Base-by-base conservation (phyloP, 1,140 invertebrate species). In the Drosophila sucinea region DNA sequence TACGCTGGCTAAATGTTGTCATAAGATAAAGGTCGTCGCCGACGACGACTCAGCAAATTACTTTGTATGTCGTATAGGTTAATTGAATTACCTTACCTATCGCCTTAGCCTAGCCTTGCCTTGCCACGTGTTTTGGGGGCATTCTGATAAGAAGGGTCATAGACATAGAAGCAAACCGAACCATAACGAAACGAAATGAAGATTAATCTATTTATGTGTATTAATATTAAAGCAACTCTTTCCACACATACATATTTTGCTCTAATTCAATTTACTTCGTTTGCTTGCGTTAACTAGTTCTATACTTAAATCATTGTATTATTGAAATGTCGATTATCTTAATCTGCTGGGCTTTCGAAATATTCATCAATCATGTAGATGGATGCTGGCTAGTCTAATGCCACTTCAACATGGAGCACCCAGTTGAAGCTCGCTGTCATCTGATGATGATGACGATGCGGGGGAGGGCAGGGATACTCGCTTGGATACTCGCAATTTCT, bases 321-420 rank as follows among this genome's bases (percentile, higher is more conserved):
- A 79, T 79, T 79, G 77, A 79, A 79, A 79, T 77, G 77, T 79
- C 77, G 77, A 79, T 79, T 79, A 79, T 73, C 73, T 77, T 77
- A 79, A 79, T 77, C 73, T 79, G 64, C 55, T 69, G 76, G 70
- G 56, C 56, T 35, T 35, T 58, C 77, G 62, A 79, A 65, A 70
- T 60, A 77, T 77, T 77, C 77, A 79, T 79, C 77, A 79, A 79
- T 79, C 77, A 79, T 58, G 56, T 58, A 6, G 23, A 51, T 51
- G 23, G 25, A 51, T 51, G 44, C 44, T 51, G 44, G 44, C 73
- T 66, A 66, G 66, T 57, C 77, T 79, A 77, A 77, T 79, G 77
- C 69, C 73, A 67, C 77, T 69, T 79, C 69, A 57, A 23, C 27
- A 33, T 51, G 44, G 27, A 51, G 44, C 44, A 27, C 44, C 23